A percentile compares a stretch with the other conserved stretches of the same genome.
Evolutionary conservation across 2,888 invertebrate species (phyloP).

Genomic region (Drosophila kuntzei): DNA sequence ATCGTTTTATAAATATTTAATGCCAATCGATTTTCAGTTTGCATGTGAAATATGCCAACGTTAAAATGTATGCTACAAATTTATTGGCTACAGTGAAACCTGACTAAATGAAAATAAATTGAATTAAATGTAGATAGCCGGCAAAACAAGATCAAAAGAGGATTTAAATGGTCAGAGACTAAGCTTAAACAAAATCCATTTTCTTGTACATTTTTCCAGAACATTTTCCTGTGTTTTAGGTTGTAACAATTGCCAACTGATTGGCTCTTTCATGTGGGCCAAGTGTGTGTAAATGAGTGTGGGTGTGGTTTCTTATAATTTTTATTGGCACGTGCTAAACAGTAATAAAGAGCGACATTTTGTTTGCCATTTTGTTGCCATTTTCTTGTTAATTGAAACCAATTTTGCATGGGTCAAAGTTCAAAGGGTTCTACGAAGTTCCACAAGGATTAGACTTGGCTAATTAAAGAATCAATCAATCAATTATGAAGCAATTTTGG

Average conservation of each 20-base stretch:
- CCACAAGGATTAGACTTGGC: neutral
- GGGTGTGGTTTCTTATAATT: conserved; percentile 9
- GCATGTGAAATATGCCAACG: conserved; percentile 30
- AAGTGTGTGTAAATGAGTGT: neutral
- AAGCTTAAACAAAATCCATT: neutral
- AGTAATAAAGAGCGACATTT: neutral
- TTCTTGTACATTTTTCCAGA: conserved; percentile 1
- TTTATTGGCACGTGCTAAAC: conserved; percentile 6
- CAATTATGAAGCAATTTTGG: too few relatives aligned
- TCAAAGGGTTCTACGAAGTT: conserved; percentile 5
- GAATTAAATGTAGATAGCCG: neutral
- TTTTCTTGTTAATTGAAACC: conserved; percentile 32
- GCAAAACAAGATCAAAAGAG: neutral
- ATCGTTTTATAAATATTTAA: conserved; percentile 20
- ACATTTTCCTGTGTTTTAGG: neutral
- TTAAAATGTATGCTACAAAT: conserved; percentile 42
- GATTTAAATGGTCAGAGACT: neutral
- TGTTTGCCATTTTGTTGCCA: conserved; percentile 9
- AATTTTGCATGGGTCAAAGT: conserved; percentile 12
- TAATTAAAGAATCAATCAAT: conserved; percentile 40
- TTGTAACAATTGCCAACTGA: conserved; percentile 17
- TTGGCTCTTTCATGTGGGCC: conserved; percentile 20
- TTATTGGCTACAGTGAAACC: neutral
- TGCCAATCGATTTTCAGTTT: conserved; percentile 59
- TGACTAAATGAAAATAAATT: neutral